Evolutionary conservation across 2,113 vertebrate genomes (phyloP).

Genomic region (Cyanistes caeruleus): DNA sequence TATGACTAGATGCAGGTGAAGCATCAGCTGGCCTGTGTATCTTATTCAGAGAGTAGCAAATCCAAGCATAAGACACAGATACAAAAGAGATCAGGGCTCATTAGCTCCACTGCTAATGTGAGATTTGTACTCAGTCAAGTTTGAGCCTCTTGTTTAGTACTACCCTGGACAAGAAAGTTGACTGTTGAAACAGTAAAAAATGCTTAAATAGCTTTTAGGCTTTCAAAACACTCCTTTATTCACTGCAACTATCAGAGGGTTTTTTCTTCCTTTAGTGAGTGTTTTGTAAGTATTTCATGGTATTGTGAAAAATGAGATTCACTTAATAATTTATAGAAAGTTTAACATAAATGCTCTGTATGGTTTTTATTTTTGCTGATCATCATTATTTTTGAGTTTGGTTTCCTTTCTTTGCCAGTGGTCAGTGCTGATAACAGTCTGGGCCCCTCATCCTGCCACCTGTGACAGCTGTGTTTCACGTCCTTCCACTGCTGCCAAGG

Average conservation of each 20-base stretch:
- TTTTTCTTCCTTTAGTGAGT: neutral
- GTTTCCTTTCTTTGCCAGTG: too few species aligned
- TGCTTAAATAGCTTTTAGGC: neutral
- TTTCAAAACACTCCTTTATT: neutral
- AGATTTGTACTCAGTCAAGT: neutral
- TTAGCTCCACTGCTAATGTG: neutral
- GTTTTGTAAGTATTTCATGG: neutral
- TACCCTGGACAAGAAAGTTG: slow-evolving; percentile 8
- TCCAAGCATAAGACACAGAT: neutral
- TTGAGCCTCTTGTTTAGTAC: neutral
- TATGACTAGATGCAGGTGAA: neutral
- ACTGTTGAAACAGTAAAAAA: neutral
- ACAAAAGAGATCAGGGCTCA: neutral
- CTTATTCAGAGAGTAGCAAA: neutral
- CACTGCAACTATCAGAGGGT: neutral
- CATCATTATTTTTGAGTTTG: too few species aligned
- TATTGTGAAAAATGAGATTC: neutral
- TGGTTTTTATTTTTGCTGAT: too few species aligned
- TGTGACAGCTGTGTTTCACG: too few species aligned
- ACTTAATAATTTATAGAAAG: too few species aligned
- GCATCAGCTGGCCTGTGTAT: neutral
- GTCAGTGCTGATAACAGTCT: too few species aligned
- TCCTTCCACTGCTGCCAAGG: too few species aligned
- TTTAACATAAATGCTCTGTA: too few species aligned
- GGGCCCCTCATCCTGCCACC: too few species aligned